Conservation (phyloP, 2,888 invertebrate genomes). For the Chrysolina americana region DNA sequence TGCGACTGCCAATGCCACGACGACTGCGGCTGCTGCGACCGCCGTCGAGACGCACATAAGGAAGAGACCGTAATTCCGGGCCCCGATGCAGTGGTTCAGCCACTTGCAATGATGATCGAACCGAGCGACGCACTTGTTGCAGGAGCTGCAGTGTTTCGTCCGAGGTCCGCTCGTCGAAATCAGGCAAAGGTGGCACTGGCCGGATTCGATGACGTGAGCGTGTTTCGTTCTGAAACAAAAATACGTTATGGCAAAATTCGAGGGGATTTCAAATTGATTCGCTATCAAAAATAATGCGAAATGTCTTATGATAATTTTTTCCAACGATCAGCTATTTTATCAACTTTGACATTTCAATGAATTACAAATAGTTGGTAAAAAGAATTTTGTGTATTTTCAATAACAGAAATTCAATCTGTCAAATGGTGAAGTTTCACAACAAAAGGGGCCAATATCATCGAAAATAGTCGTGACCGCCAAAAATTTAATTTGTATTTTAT, state of each 20-base stretch:
- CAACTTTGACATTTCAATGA: no score
- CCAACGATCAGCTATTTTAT: no score
- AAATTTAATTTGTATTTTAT: no score
- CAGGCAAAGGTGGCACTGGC: slow-evolving; percentile 93
- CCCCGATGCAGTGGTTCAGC: slow-evolving; percentile 97
- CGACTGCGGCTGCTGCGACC: slow-evolving; percentile 79
- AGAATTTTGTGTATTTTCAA: no score
- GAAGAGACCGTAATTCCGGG: slow-evolving; percentile 89
- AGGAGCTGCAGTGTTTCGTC: slow-evolving; percentile 96
- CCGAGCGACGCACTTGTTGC: slow-evolving; percentile 95
- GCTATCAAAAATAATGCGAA: not conserved
- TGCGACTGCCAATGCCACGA: slow-evolving; percentile 79
- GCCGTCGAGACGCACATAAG: slow-evolving; percentile 86
- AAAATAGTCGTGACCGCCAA: no score
- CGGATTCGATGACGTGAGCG: slow-evolving; percentile 95
- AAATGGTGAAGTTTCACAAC: no score
- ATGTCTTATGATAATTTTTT: no score
- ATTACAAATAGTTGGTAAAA: no score
- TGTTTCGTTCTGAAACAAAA: slow-evolving; percentile 76
- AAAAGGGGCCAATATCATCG: no score
- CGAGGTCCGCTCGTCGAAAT: slow-evolving; percentile 79
- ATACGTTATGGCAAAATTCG: not conserved
- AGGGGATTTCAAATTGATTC: not conserved
- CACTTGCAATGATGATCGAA: slow-evolving; percentile 99
- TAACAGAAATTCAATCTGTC: no score